Evolutionary conservation across 2,797 vertebrate species (phyloP).

Genomic region (Tokudaia tokunoshimensis): DNA sequence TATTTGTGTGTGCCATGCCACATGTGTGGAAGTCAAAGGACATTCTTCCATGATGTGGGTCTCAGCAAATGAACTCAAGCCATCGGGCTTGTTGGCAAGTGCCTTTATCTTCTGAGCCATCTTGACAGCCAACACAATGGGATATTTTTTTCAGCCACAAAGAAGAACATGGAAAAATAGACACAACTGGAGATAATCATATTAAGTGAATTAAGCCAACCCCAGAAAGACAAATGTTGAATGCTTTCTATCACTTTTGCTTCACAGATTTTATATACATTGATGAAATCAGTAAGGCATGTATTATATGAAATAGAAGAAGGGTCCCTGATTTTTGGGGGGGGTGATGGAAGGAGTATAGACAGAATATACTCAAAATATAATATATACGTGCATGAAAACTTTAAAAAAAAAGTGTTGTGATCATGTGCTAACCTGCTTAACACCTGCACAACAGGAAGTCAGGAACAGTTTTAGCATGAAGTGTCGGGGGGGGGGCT

Average conservation of each 20-base stretch:
- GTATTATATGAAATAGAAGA: background rate
- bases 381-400: background rate
- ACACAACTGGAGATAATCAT: background rate
- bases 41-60: background rate
- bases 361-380: background rate
- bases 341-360: background rate
- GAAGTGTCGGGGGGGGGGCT: background rate
- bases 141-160: background rate
- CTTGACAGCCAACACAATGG: background rate
- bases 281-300: background rate
- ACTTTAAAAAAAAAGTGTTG: background rate
- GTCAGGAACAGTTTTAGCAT: background rate
- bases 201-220: background rate
- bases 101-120: too few species aligned
- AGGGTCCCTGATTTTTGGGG: too few species aligned
- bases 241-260: background rate
- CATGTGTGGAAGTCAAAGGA: background rate
- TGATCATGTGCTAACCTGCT: background rate
- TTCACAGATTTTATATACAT: background rate
- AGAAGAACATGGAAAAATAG: background rate
- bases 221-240: background rate
- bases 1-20: background rate
- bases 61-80: background rate
- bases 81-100: background rate
- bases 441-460: background rate